A percentile compares a stretch with the other conserved stretches of the same genome.
These are phyloP conservation scores for Podarcis raffonei DNA, from an alignment of 2,113 vertebrate species.

Conservation along the genomic window DNA sequence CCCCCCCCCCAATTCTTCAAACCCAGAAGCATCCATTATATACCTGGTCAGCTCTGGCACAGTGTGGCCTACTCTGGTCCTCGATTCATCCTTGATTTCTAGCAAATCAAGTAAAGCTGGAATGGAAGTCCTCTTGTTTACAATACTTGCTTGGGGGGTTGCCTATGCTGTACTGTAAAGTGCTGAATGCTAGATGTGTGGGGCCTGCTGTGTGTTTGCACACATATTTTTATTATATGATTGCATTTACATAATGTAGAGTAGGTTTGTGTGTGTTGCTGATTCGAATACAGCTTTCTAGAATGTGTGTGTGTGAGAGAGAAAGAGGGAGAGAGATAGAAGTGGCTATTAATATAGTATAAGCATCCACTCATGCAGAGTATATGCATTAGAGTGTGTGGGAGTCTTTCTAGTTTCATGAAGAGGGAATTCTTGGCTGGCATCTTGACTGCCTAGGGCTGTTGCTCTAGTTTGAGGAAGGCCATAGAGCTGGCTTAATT, in stretches of 20 bases:
- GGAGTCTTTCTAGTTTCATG: slow-evolving; percentile 47
- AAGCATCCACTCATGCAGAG: slow-evolving; percentile 38
- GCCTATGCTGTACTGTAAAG: background rate
- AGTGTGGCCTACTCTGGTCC: slow-evolving; percentile 22
- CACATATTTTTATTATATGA: slow-evolving; percentile 68
- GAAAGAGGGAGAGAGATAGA: slow-evolving; percentile 21
- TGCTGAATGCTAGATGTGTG: background rate
- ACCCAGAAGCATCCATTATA: slow-evolving; percentile 50
- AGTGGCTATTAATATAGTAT: slow-evolving; percentile 53
- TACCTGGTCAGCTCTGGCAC: background rate
- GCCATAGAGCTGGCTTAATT: background rate
- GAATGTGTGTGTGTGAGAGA: slow-evolving; percentile 45
- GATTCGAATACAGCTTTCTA: slow-evolving; percentile 38
- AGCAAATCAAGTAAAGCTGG: slow-evolving; percentile 15
- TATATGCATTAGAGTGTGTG: slow-evolving; percentile 43
- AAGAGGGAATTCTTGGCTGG: slow-evolving; percentile 60
- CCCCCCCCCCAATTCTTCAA: slow-evolving; percentile 10
- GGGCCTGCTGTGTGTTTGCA: slow-evolving; percentile 44
- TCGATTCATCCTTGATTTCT: slow-evolving; percentile 5
- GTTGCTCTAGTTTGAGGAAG: background rate
- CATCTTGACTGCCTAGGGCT: slow-evolving; percentile 40
- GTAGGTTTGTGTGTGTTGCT: slow-evolving; percentile 56
- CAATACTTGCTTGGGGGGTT: background rate
- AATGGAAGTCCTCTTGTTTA: background rate
- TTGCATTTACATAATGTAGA: slow-evolving; percentile 77